These are phyloP conservation scores for Thera obeliscata DNA, from an alignment of 2,888 invertebrate species.

Conservation along the genomic window DNA sequence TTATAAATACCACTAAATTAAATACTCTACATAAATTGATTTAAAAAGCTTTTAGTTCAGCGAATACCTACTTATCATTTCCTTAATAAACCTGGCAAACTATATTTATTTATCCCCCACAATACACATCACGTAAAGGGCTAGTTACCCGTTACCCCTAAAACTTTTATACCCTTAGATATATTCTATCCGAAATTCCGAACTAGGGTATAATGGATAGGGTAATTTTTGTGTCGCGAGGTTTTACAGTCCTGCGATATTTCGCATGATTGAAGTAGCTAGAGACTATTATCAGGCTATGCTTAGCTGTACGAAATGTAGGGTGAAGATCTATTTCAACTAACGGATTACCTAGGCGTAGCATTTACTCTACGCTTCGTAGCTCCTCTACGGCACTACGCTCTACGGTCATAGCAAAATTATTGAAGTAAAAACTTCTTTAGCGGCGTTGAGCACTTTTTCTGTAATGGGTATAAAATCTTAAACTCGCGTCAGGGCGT, in stretches of 20 bases:
- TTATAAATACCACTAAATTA: too few species aligned
- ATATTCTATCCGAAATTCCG: slow-evolving; percentile 22
- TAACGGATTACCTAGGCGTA: too few species aligned
- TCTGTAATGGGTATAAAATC: too few species aligned
- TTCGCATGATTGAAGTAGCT: slow-evolving; percentile 2
- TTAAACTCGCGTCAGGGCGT: too few species aligned
- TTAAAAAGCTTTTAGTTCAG: neutral
- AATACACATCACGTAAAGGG: slow-evolving; percentile 48
- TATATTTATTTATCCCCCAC: slow-evolving; percentile 45
- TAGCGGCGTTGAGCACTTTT: too few species aligned
- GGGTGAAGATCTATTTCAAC: too few species aligned
- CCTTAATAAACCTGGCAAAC: slow-evolving; percentile 28
- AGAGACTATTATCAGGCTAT: too few species aligned
- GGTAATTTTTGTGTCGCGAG: neutral
- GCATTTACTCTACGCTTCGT: too few species aligned
- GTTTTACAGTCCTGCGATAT: slow-evolving; percentile 7
- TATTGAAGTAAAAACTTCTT: too few species aligned
- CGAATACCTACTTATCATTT: slow-evolving; percentile 25
- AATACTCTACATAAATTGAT: neutral
- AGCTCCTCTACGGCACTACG: too few species aligned
- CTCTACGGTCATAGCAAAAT: too few species aligned
- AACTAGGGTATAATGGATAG: neutral
- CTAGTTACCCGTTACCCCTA: slow-evolving; percentile 46
- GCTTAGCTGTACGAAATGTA: too few species aligned
- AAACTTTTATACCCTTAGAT: slow-evolving; percentile 46